Evolutionary conservation across 2,888 invertebrate species (phyloP).

Genomic region (Luffia ferchaultella): DNA sequence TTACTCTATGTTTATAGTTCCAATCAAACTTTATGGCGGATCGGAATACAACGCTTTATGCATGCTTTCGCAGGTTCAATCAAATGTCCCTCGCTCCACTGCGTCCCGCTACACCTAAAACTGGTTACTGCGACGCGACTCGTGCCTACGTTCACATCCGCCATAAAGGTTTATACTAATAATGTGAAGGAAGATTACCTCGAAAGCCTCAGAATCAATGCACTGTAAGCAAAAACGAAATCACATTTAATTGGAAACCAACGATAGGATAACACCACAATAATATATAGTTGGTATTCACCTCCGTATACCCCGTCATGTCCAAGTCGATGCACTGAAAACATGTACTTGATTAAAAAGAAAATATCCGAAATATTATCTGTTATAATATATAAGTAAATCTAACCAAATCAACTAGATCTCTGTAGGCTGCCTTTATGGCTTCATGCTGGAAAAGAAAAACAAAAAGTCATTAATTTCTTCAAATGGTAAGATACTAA

Average conservation of each 20-base stretch:
- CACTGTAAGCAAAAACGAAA: slow-evolving; percentile 29
- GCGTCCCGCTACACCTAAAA: no score
- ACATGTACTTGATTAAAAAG: slow-evolving; percentile 14
- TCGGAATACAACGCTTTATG: no score
- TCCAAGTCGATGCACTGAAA: slow-evolving; percentile 51
- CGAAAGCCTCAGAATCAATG: slow-evolving; percentile 46
- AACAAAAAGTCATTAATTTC: neutral
- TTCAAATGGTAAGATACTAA: no score
- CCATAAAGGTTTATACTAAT: no score
- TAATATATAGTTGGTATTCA: slow-evolving; percentile 16
- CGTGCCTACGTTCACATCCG: no score
- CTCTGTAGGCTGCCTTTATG: slow-evolving; percentile 48
- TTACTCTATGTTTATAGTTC: no score
- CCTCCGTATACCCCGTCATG: slow-evolving; percentile 47
- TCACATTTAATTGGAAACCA: no score
- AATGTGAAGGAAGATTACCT: slow-evolving; percentile 33
- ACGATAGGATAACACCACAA: no score
- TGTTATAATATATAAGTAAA: slow-evolving; percentile 1
- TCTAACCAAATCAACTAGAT: slow-evolving; percentile 48
- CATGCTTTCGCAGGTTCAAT: no score
- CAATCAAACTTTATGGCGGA: no score
- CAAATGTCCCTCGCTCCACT: no score
- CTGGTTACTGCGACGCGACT: no score
- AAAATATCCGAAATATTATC: slow-evolving; percentile 5
- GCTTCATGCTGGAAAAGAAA: slow-evolving; percentile 42